These are phyloP conservation scores for Laticauda laticaudata DNA, from an alignment of 2,113 vertebrate species.

Conservation along the genomic window DNA sequence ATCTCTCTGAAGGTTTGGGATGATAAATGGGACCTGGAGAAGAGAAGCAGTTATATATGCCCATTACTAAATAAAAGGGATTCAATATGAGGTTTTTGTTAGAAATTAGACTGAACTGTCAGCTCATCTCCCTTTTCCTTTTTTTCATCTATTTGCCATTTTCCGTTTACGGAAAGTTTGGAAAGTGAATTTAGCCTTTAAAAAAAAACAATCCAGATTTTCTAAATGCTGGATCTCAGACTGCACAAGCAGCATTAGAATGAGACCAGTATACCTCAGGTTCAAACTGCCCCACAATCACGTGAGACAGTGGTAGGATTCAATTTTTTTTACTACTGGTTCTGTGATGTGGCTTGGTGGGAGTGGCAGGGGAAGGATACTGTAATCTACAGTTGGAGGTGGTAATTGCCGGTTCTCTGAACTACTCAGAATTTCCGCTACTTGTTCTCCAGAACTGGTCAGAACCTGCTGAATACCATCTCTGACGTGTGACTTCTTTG, in stretches of 20 bases:
- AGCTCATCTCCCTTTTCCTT: background rate
- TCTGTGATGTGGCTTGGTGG: too few species aligned
- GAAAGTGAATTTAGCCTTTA: background rate
- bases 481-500: background rate
- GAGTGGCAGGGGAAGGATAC: too few species aligned
- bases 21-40: background rate
- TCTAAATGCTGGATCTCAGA: background rate
- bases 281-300: background rate
- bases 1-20: background rate
- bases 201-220: background rate
- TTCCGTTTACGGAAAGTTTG: background rate
- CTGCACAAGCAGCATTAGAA: background rate
- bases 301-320: too few species aligned
- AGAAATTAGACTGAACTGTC: background rate
- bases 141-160: background rate
- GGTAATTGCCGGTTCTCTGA: too few species aligned
- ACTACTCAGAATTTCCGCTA: too few species aligned
- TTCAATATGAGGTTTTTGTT: background rate
- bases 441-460: too few species aligned
- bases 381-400: too few species aligned
- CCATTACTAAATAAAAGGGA: background rate
- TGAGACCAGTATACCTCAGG: background rate
- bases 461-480: too few species aligned
- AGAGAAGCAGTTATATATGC: background rate
- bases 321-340: too few species aligned